phyloP scores from a whole-genome alignment of 2,113 vertebrate species.

The Mesoclemmys tuberculata region DNA sequence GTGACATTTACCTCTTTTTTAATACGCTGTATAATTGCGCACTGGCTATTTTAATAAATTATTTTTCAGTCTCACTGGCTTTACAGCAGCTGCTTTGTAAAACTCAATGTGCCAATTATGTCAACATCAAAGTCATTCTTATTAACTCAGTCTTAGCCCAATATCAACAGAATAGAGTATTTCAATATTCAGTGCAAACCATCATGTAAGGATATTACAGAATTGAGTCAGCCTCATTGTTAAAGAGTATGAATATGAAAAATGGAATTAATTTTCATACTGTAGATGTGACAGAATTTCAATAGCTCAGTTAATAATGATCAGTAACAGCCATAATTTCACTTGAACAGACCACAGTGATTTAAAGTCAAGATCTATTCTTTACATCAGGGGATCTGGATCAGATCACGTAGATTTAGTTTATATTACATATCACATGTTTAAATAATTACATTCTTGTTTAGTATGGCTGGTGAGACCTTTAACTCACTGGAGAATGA shows the following conservation, averaged over 20 bases:
- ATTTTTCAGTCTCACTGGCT: constrained; percentile 22
- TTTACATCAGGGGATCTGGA: background rate
- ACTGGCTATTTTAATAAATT: constrained; percentile 42
- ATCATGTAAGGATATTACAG: background rate
- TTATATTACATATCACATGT: background rate
- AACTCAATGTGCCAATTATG: background rate
- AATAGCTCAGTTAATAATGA: constrained; percentile 35
- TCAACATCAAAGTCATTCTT: background rate
- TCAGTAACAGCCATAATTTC: constrained; percentile 3
- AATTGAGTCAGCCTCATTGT: background rate
- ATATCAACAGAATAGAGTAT: background rate
- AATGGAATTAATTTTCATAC: constrained; percentile 21
- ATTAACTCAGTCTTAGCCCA: background rate
- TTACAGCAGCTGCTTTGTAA: constrained; percentile 35
- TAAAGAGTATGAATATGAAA: constrained; percentile 38
- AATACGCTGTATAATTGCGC: background rate
- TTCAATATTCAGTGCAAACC: background rate
- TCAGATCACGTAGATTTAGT: background rate
- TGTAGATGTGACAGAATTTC: constrained; percentile 27
- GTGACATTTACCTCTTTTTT: background rate
- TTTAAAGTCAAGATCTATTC: background rate
- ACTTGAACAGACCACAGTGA: background rate
- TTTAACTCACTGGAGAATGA: background rate
- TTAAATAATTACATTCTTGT: background rate
- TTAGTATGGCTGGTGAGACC: background rate